These are phyloP conservation scores for Emydura subglobosa DNA, from an alignment of 2,113 vertebrate genomes.

Conservation along the genomic window DNA sequence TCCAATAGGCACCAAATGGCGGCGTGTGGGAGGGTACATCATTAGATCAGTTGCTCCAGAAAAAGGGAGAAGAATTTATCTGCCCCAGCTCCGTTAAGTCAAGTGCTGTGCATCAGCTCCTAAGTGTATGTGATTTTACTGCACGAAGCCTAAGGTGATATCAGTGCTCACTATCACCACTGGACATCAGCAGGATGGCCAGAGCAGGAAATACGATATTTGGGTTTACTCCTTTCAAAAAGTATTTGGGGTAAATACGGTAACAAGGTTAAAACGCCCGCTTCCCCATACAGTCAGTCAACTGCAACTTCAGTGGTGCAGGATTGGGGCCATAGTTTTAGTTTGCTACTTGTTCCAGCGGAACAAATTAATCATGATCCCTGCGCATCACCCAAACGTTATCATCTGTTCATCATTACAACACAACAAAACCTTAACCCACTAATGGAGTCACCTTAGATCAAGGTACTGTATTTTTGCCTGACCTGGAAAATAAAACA, in stretches of 20 bases:
- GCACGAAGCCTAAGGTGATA: not conserved
- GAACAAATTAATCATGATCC: not conserved
- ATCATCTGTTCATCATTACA: not conserved
- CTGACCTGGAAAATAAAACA: not conserved
- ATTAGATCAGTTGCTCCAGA: not conserved
- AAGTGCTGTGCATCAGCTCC: rapidly evolving
- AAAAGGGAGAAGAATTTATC: not conserved
- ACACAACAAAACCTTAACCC: not conserved
- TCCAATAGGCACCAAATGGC: not conserved
- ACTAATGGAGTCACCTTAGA: not conserved
- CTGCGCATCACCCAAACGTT: not conserved
- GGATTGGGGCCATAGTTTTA: not conserved
- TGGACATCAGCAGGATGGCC: not conserved
- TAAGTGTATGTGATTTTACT: not conserved
- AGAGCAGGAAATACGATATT: not conserved
- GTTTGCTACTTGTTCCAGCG: not conserved
- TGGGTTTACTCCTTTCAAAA: not conserved
- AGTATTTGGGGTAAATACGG: not conserved
- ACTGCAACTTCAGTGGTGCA: not conserved
- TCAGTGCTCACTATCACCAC: not conserved
- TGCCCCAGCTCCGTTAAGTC: not conserved
- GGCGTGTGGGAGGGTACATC: not conserved
- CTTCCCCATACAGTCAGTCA: not conserved
- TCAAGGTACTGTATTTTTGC: not conserved
- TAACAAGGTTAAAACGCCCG: not conserved